A percentile compares a stretch with the other conserved stretches of the same genome.
phyloP scores from a whole-genome alignment of 2,888 invertebrate species.

The Nycteola revayana region DNA sequence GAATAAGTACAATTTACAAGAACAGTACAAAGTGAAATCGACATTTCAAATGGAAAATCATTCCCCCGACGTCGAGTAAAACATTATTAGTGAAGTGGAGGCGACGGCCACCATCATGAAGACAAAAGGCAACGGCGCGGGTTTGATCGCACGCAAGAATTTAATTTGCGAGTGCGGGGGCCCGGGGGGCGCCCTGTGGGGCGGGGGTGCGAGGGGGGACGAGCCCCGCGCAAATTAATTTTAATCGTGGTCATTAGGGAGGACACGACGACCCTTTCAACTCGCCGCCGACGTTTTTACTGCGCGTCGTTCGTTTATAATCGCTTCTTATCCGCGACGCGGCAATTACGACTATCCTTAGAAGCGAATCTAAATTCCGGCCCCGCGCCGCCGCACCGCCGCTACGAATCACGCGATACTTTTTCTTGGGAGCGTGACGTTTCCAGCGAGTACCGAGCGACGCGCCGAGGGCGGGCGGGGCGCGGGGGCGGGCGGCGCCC shows the following conservation, averaged over 20 bases:
- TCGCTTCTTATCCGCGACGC: constrained; percentile 25
- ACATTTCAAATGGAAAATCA: constrained; percentile 14
- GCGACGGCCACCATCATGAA: constrained; percentile 31
- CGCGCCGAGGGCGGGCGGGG: not conserved
- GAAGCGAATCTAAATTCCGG: constrained; percentile 38
- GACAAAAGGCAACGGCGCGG: constrained; percentile 31
- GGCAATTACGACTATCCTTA: constrained; percentile 37
- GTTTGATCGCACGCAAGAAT: constrained; percentile 55
- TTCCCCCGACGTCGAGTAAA: constrained; percentile 26
- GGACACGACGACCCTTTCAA: constrained; percentile 34
- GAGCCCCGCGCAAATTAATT: constrained; percentile 67
- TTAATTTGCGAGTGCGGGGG: constrained; percentile 56
- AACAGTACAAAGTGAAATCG: too few species aligned
- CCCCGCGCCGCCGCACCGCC: constrained; percentile 7
- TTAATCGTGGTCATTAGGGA: constrained; percentile 74
- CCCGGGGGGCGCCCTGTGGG: constrained; percentile 13
- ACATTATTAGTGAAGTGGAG: constrained; percentile 51
- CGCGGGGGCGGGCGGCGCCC: constrained; percentile 4
- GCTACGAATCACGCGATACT: constrained; percentile 32
- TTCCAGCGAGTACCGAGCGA: not conserved
- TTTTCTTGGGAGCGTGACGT: constrained; percentile 16
- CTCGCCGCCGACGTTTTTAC: constrained; percentile 38
- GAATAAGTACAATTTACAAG: too few species aligned
- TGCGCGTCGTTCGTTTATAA: constrained; percentile 31
- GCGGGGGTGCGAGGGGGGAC: constrained; percentile 9